Evolutionary conservation across 2,888 invertebrate species (phyloP), one percentile per base, ranked within the genome.

Genomic region (Parasteatoda lunata): DNA sequence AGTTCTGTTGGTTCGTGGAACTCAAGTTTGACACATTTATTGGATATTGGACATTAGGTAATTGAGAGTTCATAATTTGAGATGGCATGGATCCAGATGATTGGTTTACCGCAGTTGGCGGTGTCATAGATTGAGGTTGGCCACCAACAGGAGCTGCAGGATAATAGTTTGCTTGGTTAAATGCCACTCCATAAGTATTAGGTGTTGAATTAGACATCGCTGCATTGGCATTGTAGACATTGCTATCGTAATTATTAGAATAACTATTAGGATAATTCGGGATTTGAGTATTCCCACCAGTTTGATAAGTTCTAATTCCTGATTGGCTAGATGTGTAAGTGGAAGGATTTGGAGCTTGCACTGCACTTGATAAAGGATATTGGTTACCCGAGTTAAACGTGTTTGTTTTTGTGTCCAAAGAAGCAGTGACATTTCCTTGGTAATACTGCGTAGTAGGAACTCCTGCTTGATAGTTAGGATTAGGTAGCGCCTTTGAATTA

Each of bases 371-470:
- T 47, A 65, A 15, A 48, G 73, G 65, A 66, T 54, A 72, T 49
- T 64, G 30, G 30, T 79, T 71, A n/a, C 69, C 9, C 9, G 76
- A 72, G 59, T 70, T 80, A 47, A 72, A 77, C 3, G 80, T 81
- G 66, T 30, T 86, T 13, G 85, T 86, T 59, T 71, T 80, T 8
- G 85, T 86, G 49, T 86, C 85, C 71, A 86, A 80, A 6, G 85
- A 80, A 65, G 85, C 80, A 77, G 80, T 80, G 30, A 86, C 85
- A 77, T 75, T 80, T 11, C 80, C 65, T 75, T 78, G 78, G 51
- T 80, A 80, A 77, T 77, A 72, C 30, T 86, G 85, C 4, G 54
- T 13, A 73, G 76, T 49, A 5, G 59, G 76, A 13, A 30, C 49
- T 51, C 45, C 66, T 47, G 66, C 13, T 8, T 76, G 76, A 68